Percentiles rank a stretch among this genome's conserved stretches.
Evolutionary conservation across 2,888 invertebrate genomes (phyloP).

Genomic region (Tiliacea aurago): DNA sequence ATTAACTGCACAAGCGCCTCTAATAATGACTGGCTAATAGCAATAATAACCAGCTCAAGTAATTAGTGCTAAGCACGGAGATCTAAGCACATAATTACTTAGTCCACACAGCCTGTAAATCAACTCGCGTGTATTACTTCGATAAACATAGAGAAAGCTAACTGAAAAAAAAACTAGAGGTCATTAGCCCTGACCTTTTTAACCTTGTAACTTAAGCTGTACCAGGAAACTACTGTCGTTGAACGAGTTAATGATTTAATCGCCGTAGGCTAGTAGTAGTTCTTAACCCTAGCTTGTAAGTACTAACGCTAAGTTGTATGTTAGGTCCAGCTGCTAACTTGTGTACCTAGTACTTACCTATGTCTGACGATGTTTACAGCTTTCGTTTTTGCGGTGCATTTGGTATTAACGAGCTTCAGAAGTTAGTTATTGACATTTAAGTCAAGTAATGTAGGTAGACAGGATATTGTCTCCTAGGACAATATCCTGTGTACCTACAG

Average conservation of each 20-base stretch:
- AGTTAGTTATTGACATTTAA: not conserved
- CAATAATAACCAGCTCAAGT: conserved; percentile 48
- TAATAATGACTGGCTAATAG: conserved; percentile 32
- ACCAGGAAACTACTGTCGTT: conserved; percentile 79
- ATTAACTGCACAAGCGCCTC: conserved; percentile 32
- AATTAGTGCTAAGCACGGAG: conserved; percentile 54
- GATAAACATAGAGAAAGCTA: conserved; percentile 75
- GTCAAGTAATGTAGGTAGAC: not conserved
- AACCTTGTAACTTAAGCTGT: conserved; percentile 81
- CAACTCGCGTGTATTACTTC: conserved; percentile 75
- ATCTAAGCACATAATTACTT: conserved; percentile 56
- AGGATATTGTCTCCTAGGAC: too few relatives aligned
- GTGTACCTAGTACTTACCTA: not conserved
- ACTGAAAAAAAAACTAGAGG: conserved; percentile 71
- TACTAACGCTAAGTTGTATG: conserved; percentile 5
- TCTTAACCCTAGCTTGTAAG: conserved; percentile 20
- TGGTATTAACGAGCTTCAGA: not conserved
- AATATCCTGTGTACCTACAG: too few relatives aligned
- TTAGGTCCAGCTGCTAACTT: conserved; percentile 6
- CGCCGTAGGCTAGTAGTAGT: conserved; percentile 42
- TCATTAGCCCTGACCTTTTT: conserved; percentile 85
- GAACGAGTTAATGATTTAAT: conserved; percentile 80
- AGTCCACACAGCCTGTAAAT: conserved; percentile 31
- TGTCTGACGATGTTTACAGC: not conserved
- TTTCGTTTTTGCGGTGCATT: not conserved